Evolutionary conservation across 30 jellyfish, hydroid and myxozoan species (phyloP).

Genomic region (Chironex yamaguchii): DNA sequence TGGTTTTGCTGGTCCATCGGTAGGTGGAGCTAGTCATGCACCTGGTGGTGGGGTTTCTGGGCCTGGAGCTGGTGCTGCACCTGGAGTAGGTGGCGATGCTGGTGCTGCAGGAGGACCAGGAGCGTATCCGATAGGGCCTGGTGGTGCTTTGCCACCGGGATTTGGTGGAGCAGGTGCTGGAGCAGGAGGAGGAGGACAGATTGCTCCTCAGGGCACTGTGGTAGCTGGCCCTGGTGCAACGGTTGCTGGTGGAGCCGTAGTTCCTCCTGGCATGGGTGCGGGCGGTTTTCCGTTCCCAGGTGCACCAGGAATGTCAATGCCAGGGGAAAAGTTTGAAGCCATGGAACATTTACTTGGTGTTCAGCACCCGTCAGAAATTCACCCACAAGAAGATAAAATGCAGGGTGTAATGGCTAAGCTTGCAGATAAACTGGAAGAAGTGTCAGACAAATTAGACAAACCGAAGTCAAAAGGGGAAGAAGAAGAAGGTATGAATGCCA

Average conservation of each 20-base stretch:
- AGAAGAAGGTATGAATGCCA: not conserved
- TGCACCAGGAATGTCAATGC: not conserved
- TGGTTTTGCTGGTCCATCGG: constrained; percentile 50
- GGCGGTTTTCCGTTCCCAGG: constrained; percentile 32
- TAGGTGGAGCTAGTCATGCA: constrained; percentile 19
- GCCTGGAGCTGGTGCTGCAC: constrained; percentile 61
- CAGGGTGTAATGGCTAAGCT: constrained; percentile 79
- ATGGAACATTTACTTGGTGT: not conserved
- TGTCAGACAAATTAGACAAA: constrained; percentile 81
- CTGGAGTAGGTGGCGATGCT: constrained; percentile 39
- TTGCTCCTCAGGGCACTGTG: constrained; percentile 44
- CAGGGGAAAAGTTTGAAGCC: not conserved
- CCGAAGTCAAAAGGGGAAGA: constrained; percentile 30
- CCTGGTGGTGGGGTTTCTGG: constrained; percentile 46
- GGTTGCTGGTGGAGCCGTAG: constrained; percentile 69
- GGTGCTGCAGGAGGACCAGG: constrained; percentile 40
- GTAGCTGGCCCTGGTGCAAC: constrained; percentile 58
- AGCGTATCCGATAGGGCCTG: not conserved
- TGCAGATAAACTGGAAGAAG: constrained; percentile 89
- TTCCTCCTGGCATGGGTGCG: constrained; percentile 42
- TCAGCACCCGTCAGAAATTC: not conserved
- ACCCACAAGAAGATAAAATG: constrained; percentile 82
- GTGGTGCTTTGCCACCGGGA: not conserved
- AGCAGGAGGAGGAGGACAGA: constrained; percentile 47
- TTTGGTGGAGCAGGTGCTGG: not conserved